Base-by-base conservation (phyloP, 2,113 vertebrate genomes). In the Cariama cristata region DNA sequence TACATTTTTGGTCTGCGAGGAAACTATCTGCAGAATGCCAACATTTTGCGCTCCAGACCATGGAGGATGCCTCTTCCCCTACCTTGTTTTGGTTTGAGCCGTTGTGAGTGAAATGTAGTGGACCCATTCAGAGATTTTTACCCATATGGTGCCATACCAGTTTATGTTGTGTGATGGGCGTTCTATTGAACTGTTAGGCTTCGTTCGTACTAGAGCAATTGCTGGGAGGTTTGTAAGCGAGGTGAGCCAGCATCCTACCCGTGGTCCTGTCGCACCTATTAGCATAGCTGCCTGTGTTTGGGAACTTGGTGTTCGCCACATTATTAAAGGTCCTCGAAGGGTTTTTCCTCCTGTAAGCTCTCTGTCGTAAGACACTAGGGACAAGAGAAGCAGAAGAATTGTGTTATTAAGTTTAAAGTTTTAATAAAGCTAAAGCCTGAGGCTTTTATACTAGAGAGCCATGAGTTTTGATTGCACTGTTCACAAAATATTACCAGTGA, bases 91-190 rank as follows among this genome's bases (percentile, higher is more conserved):
- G 21, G 19, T 45, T 55, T 64, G 22, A n/a, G 56, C 50, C 53
- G 4, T 72, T 53, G 47, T 35, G 30, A 21, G 10, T 35, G 56
- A 62, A 30, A 23, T 40, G 30, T 30, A 44, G 49, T 24, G 19
- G 53, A 28, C 23, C 8, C 12, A 3, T 22, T 33, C 10, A 27
- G 13, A 33, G 27, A 27, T 9, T 49, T 80, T 64, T 23, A 38
- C 49, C 32, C 24, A 11, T 3, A 0, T 0, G 1, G 5, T 67
- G 27, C n/a, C 4, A 3, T 49, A 33, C 26, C 30, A 23, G 2
- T 86, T 64, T 35, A 26, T 45, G 19, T 44, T 35, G 16, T 4
- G 13, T 40, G 23, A 9, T 66, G 67, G 45, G 12, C n/a, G 86
- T 86, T 53, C 33, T 53, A 0, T 21, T 55, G 32, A 69, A 12